These are phyloP conservation scores for Colletes latitarsis DNA, from an alignment of 1,140 invertebrate genomes.

Conservation along the genomic window DNA sequence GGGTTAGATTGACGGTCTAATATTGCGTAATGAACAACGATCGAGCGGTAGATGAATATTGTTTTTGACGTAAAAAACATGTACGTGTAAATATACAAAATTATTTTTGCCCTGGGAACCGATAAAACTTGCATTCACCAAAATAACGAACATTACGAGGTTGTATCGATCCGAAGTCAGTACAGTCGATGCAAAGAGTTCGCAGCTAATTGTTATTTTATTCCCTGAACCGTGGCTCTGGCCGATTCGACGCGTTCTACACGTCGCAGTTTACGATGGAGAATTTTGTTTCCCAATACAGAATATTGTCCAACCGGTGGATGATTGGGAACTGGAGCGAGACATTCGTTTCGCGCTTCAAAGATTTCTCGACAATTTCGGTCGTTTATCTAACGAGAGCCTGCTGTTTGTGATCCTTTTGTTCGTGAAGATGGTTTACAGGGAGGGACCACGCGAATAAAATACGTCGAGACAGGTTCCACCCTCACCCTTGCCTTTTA, in stretches of 20 bases:
- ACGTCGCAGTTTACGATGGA: background rate
- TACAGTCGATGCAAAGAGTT: background rate
- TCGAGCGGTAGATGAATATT: no score
- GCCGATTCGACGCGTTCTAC: conserved; percentile 2
- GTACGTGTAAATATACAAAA: background rate
- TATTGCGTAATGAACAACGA: no score
- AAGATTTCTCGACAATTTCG: conserved; percentile 57
- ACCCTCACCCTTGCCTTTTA: background rate
- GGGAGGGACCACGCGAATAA: background rate
- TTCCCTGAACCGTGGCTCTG: background rate
- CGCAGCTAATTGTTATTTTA: conserved; percentile 28
- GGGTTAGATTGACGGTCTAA: no score
- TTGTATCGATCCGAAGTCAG: background rate
- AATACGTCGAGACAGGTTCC: background rate
- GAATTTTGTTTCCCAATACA: conserved; percentile 52
- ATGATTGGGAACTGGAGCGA: conserved; percentile 66
- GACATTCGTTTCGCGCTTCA: conserved; percentile 64
- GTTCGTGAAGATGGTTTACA: conserved; percentile 20
- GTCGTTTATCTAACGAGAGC: conserved; percentile 54
- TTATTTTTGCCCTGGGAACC: background rate
- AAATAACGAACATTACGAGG: background rate
- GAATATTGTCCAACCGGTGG: conserved; percentile 33
- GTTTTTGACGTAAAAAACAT: background rate
- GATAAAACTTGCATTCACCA: background rate
- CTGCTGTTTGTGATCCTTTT: conserved; percentile 45